Percentiles rank a stretch among this genome's conserved stretches.
Evolutionary conservation across 2,113 vertebrate genomes (phyloP).

Genomic region (Strix aluco): DNA sequence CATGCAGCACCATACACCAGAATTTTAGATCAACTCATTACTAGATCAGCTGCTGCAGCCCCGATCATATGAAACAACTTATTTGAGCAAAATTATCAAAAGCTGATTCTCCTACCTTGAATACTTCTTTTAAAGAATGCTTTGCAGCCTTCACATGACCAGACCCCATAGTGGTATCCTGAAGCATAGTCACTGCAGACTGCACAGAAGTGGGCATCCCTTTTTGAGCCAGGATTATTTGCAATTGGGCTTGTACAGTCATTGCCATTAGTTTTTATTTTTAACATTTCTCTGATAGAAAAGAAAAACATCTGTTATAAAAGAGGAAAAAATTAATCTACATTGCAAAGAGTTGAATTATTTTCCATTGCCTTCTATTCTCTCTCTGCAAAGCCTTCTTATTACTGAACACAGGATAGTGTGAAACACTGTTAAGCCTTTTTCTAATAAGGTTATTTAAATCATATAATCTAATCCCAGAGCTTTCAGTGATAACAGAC

Average conservation of each 20-base stretch:
- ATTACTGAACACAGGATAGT: background rate
- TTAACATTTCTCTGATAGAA: constrained; percentile 78
- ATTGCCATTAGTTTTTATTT: constrained; percentile 69
- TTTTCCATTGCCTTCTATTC: background rate
- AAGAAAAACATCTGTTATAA: constrained; percentile 44
- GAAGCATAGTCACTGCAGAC: constrained; percentile 98
- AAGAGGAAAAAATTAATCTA: background rate
- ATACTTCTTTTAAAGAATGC: constrained; percentile 99
- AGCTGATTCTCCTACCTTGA: constrained; percentile 84
- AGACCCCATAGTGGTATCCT: constrained; percentile 98
- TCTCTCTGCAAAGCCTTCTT: background rate
- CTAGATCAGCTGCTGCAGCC: background rate
- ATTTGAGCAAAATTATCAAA: background rate
- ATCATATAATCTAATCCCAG: background rate
- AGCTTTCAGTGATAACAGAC: background rate
- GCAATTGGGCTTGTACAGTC: constrained; percentile 73
- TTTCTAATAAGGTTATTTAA: background rate
- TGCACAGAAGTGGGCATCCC: constrained; percentile 91
- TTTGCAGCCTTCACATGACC: constrained; percentile 98
- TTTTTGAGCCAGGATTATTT: constrained; percentile 76
- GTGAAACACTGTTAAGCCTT: background rate
- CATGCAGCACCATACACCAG: background rate
- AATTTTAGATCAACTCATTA: background rate
- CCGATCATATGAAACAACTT: background rate
- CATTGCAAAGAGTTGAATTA: background rate